A percentile compares a stretch with the other conserved stretches of the same genome.
These are phyloP conservation scores for Melipona quadrifasciata DNA, from an alignment of 1,140 invertebrate genomes.

Conservation along the genomic window DNA sequence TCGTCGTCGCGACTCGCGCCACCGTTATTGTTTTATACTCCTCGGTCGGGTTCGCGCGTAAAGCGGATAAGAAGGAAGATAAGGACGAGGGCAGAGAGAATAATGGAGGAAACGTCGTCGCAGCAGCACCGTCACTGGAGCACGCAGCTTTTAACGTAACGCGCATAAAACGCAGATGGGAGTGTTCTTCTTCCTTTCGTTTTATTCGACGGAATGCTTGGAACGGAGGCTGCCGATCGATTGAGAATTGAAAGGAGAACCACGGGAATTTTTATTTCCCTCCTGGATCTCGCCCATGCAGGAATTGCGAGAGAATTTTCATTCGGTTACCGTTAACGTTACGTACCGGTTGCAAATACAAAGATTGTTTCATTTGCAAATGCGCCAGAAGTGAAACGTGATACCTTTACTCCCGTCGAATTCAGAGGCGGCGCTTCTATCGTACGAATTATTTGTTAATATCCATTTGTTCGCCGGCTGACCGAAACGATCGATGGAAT, in stretches of 20 bases:
- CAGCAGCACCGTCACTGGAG: constrained; percentile 13
- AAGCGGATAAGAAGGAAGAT: constrained; percentile 49
- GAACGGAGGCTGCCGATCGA: constrained; percentile 17
- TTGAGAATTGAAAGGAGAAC: constrained; percentile 1
- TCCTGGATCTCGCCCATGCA: neutral
- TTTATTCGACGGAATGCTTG: constrained; percentile 5
- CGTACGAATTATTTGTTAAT: constrained; percentile 62
- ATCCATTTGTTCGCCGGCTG: constrained; percentile 48
- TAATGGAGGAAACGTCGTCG: constrained; percentile 45
- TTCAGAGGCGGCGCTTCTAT: neutral
- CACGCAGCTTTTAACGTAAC: constrained; percentile 46
- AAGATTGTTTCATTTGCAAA: constrained; percentile 1
- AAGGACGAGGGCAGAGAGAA: constrained; percentile 43
- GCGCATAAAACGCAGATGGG: constrained; percentile 29
- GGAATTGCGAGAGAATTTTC: constrained; percentile 1
- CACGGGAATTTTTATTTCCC: constrained; percentile 34
- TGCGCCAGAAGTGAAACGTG: neutral
- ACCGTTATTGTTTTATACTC: constrained; percentile 54
- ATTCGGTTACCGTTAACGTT: constrained; percentile 1
- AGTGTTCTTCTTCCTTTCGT: neutral
- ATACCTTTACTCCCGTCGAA: neutral
- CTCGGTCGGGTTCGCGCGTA: constrained; percentile 15
- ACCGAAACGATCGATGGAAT: constrained; percentile 53
- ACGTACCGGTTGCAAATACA: neutral
- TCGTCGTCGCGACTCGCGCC: constrained; percentile 39